These are phyloP conservation scores for Pseudorhombus dupliciocellatus DNA, from an alignment of 2,113 vertebrate species.

Conservation along the genomic window DNA sequence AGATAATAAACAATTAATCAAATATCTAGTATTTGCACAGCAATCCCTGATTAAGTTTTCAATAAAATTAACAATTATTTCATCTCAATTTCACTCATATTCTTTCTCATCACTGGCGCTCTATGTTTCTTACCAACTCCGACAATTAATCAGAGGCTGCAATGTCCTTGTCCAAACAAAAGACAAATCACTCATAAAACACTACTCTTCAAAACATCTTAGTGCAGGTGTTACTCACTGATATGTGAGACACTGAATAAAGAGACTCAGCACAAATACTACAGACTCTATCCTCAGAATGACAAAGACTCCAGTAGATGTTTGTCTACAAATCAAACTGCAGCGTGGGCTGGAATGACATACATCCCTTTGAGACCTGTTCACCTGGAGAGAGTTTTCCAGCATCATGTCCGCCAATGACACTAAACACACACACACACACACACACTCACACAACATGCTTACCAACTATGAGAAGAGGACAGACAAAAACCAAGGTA, in stretches of 20 bases:
- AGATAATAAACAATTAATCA: too few species aligned
- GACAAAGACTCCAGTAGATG: slow-evolving; percentile 30
- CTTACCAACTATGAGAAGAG: slow-evolving; percentile 3
- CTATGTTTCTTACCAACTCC: background rate
- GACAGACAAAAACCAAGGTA: slow-evolving; percentile 21
- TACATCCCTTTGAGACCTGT: slow-evolving; percentile 46
- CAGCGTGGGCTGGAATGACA: slow-evolving; percentile 43
- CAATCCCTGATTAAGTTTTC: too few species aligned
- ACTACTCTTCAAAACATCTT: background rate
- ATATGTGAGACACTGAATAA: background rate
- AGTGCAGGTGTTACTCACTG: background rate
- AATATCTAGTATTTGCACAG: too few species aligned
- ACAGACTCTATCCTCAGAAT: background rate
- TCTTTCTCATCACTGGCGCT: background rate
- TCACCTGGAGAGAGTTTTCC: slow-evolving; percentile 60
- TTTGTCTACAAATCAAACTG: slow-evolving; percentile 52
- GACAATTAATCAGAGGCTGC: background rate
- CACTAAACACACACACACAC: background rate
- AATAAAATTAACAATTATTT: too few species aligned
- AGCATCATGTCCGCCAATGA: slow-evolving; percentile 48
- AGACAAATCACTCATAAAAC: background rate
- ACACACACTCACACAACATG: slow-evolving; percentile 1
- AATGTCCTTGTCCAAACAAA: background rate
- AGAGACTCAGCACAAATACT: background rate
- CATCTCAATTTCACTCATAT: background rate